Conservation (phyloP, 2,888 invertebrate species). For the Macrosoma leucophasiata region DNA sequence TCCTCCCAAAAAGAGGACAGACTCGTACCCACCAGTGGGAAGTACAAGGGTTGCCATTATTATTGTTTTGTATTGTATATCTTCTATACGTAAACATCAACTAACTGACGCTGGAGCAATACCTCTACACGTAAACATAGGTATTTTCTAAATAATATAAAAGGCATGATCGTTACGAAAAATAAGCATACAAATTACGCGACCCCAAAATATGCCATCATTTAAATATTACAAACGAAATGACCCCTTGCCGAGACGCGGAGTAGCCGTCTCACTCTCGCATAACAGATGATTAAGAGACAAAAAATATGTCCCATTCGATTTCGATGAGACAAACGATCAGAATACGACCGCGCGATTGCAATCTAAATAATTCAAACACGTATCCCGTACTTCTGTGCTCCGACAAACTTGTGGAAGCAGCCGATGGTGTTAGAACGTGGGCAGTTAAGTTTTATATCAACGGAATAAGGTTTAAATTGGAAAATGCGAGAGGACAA, state of each 20-base stretch:
- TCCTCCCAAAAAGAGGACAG: no score
- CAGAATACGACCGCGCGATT: conserved; percentile 68
- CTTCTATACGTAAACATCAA: no score
- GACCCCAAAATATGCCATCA: conserved; percentile 19
- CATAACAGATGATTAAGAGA: conserved; percentile 31
- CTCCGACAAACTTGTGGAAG: conserved; percentile 34
- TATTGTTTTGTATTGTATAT: no score
- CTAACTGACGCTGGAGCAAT: no score
- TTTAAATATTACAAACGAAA: conserved; percentile 23
- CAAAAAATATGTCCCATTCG: conserved; percentile 36
- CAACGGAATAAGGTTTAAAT: conserved; percentile 26
- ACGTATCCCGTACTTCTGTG: conserved; percentile 53
- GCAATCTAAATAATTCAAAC: conserved; percentile 73
- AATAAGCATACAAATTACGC: no score
- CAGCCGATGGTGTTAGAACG: no score
- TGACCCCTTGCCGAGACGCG: conserved; percentile 15
- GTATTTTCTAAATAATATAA: no score
- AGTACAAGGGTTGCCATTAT: no score
- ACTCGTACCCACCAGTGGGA: no score
- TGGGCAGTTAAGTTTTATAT: conserved; percentile 24
- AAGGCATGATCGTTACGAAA: no score
- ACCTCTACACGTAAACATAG: no score
- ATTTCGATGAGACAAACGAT: conserved; percentile 69
- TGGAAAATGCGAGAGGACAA: conserved; percentile 12
- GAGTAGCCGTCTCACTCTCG: conserved; percentile 32